These are phyloP conservation scores for Lamellibrachia satsuma DNA, from an alignment of 2,888 invertebrate genomes.

Conservation along the genomic window DNA sequence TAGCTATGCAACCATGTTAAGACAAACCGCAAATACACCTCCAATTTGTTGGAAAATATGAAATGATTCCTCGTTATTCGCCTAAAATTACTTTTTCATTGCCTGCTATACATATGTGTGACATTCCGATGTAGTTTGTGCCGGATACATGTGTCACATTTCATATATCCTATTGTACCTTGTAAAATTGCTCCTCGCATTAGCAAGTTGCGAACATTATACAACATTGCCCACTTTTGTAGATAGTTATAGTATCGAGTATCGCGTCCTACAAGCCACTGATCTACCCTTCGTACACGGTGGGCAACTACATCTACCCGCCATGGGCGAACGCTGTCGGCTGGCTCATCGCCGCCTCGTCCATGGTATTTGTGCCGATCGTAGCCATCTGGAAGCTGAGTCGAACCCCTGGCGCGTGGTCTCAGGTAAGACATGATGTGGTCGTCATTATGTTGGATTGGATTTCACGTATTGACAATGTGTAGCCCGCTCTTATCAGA, in stretches of 20 bases:
- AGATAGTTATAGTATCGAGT: slow-evolving; percentile 62
- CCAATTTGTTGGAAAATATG: background rate
- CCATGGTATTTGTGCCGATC: slow-evolving; percentile 68
- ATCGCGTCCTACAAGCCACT: slow-evolving; percentile 56
- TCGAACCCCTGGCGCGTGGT: slow-evolving; percentile 81
- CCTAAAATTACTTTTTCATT: too few relatives aligned
- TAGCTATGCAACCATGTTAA: background rate
- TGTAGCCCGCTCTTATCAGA: too few relatives aligned
- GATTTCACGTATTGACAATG: background rate
- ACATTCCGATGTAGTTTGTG: too few relatives aligned
- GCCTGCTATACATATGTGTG: too few relatives aligned
- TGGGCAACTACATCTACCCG: slow-evolving; percentile 74
- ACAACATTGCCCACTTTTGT: slow-evolving; percentile 20
- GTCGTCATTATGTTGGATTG: background rate
- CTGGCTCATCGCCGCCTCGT: slow-evolving; percentile 66
- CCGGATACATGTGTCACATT: too few relatives aligned
- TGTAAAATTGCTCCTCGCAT: too few relatives aligned
- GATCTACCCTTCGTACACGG: slow-evolving; percentile 80
- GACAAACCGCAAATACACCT: background rate
- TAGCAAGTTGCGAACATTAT: too few relatives aligned
- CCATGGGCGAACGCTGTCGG: slow-evolving; percentile 67
- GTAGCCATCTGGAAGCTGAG: slow-evolving; percentile 77
- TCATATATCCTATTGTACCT: too few relatives aligned
- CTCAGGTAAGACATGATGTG: slow-evolving; percentile 72
- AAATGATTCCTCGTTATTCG: too few relatives aligned